phyloP scores from a whole-genome alignment of 2,797 vertebrate species.

The Todus mexicanus region DNA sequence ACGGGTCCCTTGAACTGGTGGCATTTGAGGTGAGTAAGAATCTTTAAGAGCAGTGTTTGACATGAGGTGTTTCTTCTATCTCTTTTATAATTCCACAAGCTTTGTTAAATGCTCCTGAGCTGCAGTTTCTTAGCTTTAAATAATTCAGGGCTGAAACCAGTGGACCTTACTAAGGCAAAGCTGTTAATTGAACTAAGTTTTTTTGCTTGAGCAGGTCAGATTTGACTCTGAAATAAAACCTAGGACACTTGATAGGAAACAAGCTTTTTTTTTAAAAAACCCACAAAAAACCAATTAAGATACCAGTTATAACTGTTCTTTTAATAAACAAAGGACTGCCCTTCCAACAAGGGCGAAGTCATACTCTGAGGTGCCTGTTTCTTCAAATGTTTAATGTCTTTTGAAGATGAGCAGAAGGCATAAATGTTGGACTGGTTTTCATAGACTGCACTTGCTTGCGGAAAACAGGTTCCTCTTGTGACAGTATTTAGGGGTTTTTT shows the following conservation, averaged over 20 bases:
- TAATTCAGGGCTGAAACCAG: slow-evolving; percentile 15
- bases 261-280: slow-evolving; percentile 26
- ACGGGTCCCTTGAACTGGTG: background rate
- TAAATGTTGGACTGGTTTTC: background rate
- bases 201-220: background rate
- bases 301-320: background rate
- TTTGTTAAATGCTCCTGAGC: background rate
- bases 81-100: background rate
- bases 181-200: background rate
- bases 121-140: slow-evolving; percentile 33
- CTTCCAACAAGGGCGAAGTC: slow-evolving; percentile 34
- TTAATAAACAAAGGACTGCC: slow-evolving; percentile 50
- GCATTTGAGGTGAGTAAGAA: background rate
- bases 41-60: background rate
- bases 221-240: slow-evolving; percentile 36
- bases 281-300: background rate
- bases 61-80: background rate
- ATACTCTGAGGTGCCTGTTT: background rate
- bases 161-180: background rate
- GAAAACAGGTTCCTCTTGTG: background rate
- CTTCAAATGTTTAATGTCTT: background rate
- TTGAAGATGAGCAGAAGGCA: background rate
- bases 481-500: background rate
- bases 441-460: rapidly evolving
- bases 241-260: slow-evolving; percentile 26